Base-by-base conservation (phyloP, 1,140 invertebrate species). In the Drosophila ohnishii region DNA sequence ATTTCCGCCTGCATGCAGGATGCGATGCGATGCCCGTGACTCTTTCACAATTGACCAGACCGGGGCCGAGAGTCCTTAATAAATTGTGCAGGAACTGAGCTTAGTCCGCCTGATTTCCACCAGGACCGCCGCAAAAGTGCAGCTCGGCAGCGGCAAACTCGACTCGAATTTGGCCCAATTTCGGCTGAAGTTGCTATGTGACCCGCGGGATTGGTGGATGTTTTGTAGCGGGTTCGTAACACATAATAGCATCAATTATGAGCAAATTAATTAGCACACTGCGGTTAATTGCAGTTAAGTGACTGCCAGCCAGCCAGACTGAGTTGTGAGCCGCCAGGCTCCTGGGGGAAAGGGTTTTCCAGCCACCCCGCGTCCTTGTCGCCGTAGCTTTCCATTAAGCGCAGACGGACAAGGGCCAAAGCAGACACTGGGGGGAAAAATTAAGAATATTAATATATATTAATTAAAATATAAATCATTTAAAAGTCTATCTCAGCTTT, bases 231-330 rank as follows among this genome's bases (percentile, higher is more conserved):
- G 69, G 45, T 53, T 59, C 76, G 59, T 66, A 80, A 74, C 84
- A 84, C 80, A 88, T 88, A 88, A 88, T 88, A 77, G 77, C 84
- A 88, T 88, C 84, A 88, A 88, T 88, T 88, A 88, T 88, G 84
- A 88, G 84, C 80, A 88, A 88, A 88, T 88, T 88, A 88, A 88
- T 88, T 88, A 88, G 84, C 84, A 88, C 84, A 75, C 70, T 84
- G 84, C 74, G 84, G 84, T 88, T 88, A 88, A 88, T 88, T 84
- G 84, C 83, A 87, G 83, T 67, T 70, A 86, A 86, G 77, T 78
- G 82, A 78, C 77, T 72, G 75, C 47, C 47, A 50, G 45, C 64
- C 72, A 70, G 73, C 19, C 69, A 73, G 67, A 55, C 55, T 56
- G 37, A 61, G 50, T 25, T 60, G 34, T 10, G 35, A 32, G 62